Evolutionary conservation across 2,797 vertebrate genomes (phyloP).

Genomic region (Galago senegalensis): DNA sequence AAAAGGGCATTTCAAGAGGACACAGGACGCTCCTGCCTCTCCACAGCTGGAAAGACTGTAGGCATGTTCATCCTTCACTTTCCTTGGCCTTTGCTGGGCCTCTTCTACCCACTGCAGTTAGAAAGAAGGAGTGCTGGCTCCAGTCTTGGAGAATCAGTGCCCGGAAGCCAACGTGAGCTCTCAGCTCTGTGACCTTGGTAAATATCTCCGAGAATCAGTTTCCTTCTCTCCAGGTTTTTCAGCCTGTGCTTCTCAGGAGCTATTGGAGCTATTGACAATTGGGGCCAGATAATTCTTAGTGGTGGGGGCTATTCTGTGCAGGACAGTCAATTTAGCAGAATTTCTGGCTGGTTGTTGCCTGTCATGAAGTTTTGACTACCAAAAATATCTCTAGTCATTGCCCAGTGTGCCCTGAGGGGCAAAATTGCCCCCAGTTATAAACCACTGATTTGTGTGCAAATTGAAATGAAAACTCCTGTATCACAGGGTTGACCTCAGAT

Average conservation of each 20-base stretch:
- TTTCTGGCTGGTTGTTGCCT: neutral
- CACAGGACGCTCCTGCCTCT: fast-evolving
- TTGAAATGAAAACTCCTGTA: neutral
- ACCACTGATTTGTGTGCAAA: neutral
- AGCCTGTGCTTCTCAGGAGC: no score
- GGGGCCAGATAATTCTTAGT: neutral
- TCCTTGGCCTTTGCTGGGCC: neutral
- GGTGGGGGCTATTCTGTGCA: neutral
- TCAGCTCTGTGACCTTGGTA: neutral
- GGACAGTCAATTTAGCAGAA: neutral
- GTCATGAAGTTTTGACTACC: neutral
- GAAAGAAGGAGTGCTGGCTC: neutral
- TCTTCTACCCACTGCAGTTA: no score
- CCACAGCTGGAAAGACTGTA: neutral
- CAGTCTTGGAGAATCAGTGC: neutral
- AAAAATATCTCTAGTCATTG: constrained; percentile 29
- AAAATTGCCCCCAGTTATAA: neutral
- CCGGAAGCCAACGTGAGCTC: neutral
- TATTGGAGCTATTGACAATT: neutral
- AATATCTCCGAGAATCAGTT: neutral
- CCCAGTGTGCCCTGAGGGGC: neutral
- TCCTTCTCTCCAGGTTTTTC: neutral
- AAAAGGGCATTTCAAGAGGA: neutral
- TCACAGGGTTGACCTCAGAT: neutral
- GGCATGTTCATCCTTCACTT: neutral